Conservation (phyloP, 2,888 invertebrate genomes). For the Oxytorus armatus region DNA sequence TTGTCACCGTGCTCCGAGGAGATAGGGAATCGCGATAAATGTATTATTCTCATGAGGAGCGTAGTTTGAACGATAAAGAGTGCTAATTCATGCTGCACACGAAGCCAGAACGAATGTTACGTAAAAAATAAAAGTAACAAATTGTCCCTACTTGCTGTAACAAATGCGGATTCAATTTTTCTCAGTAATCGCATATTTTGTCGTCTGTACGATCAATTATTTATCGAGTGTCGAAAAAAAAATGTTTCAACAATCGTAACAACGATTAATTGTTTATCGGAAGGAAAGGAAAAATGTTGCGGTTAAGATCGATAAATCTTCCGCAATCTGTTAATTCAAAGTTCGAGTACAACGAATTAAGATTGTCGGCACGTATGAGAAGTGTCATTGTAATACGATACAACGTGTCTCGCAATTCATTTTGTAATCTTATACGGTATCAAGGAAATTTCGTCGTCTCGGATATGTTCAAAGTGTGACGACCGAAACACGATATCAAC, state of each 20-base stretch:
- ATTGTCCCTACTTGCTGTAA: neutral
- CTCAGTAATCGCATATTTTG: neutral
- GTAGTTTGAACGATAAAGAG: constrained; percentile 34
- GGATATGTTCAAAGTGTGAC: constrained; percentile 42
- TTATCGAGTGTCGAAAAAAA: no score
- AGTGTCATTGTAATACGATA: constrained; percentile 30
- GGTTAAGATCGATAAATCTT: no score
- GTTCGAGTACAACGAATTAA: neutral
- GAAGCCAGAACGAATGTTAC: constrained; percentile 13
- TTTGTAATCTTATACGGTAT: constrained; percentile 50
- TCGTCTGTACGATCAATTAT: neutral
- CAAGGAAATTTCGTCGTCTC: constrained; percentile 47
- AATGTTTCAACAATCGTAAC: no score
- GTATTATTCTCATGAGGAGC: constrained; percentile 48
- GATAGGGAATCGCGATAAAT: constrained; percentile 37
- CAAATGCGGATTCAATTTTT: neutral
- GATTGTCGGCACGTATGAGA: constrained; percentile 4
- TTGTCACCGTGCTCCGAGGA: constrained; percentile 19
- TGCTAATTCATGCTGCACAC: constrained; percentile 41
- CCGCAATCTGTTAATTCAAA: neutral
- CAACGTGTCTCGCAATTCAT: constrained; percentile 1
- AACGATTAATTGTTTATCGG: no score
- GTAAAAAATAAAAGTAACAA: constrained; percentile 26
- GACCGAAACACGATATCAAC: constrained; percentile 51
- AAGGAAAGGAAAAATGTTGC: neutral